phyloP scores from a whole-genome alignment of 2,888 invertebrate species.

The Chrysomela aeneicollis region DNA sequence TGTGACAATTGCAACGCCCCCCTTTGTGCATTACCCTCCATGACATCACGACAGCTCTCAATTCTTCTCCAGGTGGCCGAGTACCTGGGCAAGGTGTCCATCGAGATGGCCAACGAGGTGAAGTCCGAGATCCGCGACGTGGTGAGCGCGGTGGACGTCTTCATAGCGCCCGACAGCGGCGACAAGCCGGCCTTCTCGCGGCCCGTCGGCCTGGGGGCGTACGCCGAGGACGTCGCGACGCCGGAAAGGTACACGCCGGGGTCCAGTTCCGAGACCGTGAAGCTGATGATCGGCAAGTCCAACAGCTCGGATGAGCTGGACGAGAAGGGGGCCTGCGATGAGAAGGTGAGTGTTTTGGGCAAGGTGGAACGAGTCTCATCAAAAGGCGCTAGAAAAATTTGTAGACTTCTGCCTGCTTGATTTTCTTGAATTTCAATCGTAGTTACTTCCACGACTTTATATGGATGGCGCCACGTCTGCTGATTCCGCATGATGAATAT shows the following conservation, averaged over 20 bases:
- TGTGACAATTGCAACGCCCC: no score
- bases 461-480: no score
- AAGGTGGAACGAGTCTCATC: no score
- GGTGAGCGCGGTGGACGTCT: constrained; percentile 75
- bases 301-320: constrained; percentile 67
- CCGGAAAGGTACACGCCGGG: constrained; percentile 53
- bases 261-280: constrained; percentile 56
- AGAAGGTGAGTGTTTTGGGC: no score
- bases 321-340: constrained; percentile 61
- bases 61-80: constrained; percentile 71
- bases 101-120: constrained; percentile 81
- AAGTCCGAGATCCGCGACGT: constrained; percentile 80
- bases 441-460: no score
- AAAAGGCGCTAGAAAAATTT: no score
- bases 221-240: constrained; percentile 49
- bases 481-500: no score
- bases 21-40: no score
- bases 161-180: constrained; percentile 57
- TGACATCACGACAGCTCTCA: no score
- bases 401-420: no score
- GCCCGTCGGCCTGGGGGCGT: constrained; percentile 49
- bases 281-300: constrained; percentile 63
- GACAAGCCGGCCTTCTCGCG: constrained; percentile 55
- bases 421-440: no score
- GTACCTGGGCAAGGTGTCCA: constrained; percentile 79